Conservation (phyloP, 2,797 vertebrate species). For the Phoeniculus purpureus region DNA sequence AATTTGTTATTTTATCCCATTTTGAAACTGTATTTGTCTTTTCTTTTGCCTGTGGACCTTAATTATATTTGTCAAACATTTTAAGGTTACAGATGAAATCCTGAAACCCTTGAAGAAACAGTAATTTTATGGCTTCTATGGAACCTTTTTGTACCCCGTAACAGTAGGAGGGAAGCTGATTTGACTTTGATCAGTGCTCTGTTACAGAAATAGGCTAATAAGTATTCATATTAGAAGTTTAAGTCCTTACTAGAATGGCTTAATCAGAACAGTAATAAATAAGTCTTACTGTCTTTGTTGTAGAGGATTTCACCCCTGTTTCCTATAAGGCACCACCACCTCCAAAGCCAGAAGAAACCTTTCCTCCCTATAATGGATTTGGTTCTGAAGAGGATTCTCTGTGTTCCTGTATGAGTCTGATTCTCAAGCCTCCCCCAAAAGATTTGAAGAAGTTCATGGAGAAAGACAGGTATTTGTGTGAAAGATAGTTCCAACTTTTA, state of each 20-base stretch:
- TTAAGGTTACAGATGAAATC: slow-evolving; percentile 1
- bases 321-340: slow-evolving; percentile 76
- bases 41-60: not conserved
- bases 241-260: slow-evolving; percentile 59
- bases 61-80: not conserved
- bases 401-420: slow-evolving; percentile 81
- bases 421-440: slow-evolving; percentile 79
- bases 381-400: slow-evolving; percentile 95
- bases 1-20: slow-evolving; percentile 1
- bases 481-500: not conserved
- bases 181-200: not conserved
- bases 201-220: not conserved
- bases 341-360: slow-evolving; percentile 72
- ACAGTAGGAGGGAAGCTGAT: not conserved
- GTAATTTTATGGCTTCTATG: not conserved
- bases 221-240: slow-evolving; percentile 55
- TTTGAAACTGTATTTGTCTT: slow-evolving; percentile 24
- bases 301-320: slow-evolving; percentile 88
- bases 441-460: slow-evolving; percentile 85
- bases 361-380: slow-evolving; percentile 92
- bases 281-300: slow-evolving; percentile 60
- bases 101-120: not conserved
- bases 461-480: slow-evolving; percentile 87
- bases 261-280: slow-evolving; percentile 42
- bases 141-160: not conserved